Conservation (phyloP, 2,797 vertebrate species). For the Gallinago stenura region DNA sequence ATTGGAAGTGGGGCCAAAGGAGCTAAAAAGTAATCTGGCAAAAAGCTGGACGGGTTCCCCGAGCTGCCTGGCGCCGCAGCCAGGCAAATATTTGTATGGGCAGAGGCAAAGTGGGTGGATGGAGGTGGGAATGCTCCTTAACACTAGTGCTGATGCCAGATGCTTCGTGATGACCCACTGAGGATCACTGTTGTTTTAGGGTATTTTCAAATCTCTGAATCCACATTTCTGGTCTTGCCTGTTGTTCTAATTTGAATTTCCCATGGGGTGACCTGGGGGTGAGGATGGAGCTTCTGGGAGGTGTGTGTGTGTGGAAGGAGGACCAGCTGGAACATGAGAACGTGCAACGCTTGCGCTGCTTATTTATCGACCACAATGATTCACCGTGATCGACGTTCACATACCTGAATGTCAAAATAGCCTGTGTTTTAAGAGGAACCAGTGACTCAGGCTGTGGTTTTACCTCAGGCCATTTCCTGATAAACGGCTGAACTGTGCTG, state of each 20-base stretch:
- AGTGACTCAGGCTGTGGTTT: slow-evolving; percentile 65
- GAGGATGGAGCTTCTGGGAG: not conserved
- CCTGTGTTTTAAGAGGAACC: slow-evolving; percentile 34
- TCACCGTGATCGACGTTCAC: slow-evolving; percentile 8
- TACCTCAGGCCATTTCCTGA: slow-evolving; percentile 50
- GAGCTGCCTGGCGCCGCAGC: not conserved
- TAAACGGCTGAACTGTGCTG: slow-evolving; percentile 2
- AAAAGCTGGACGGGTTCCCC: not conserved
- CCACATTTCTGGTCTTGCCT: not conserved
- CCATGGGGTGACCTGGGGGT: not conserved
- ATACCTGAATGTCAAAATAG: slow-evolving; percentile 51
- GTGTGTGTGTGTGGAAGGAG: not conserved
- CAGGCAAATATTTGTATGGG: not conserved
- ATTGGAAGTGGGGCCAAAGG: not conserved
- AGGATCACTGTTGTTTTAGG: not conserved
- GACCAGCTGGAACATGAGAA: not conserved
- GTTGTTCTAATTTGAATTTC: not conserved
- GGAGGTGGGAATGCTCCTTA: not conserved
- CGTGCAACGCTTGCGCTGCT: not conserved
- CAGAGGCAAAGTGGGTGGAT: not conserved
- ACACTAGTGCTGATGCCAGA: not conserved
- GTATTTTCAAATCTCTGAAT: not conserved
- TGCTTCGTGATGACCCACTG: not conserved
- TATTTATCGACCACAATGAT: slow-evolving; percentile 19
- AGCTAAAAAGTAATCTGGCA: not conserved